Evolutionary conservation across 2,888 invertebrate species (phyloP), one percentile per base, ranked within the genome.

Genomic region (Tortrix viridana): DNA sequence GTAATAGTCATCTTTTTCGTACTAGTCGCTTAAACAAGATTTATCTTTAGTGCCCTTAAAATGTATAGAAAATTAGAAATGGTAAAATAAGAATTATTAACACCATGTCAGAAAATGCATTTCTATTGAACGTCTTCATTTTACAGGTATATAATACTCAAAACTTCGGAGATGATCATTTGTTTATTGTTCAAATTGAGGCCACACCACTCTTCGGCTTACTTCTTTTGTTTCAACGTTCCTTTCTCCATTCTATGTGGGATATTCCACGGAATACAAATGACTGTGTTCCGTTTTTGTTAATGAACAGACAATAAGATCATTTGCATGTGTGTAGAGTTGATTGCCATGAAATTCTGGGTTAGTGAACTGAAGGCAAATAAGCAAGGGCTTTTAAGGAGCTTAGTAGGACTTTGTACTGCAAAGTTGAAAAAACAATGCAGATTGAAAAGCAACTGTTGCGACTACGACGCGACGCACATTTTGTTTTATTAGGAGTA

Each of bases 271-370:
- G 47, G 54, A 53, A 63, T 57, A 63, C 57, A 20, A 63, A 63
- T 47, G 47, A 41, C 55, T 49, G 6, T 4, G 20, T 48, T 47
- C 47, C 58, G 12, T 60, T 47, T 43, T 47, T 41, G 46, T 26
- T 46, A 18, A 41, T 48, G 53, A 54, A 53, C 52, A 20, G 14
- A 57, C 63, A 58, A 53, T 53, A 53, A 44, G 20, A 53, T 43
- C 63, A 53, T 63, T 63, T 48, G 32, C 57, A 63, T 58, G 16
- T 22, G 20, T 52, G 38, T 56, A 9, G 19, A 38, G n/a, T n/a
- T 18, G 9, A 22, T 46, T 7, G 32, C 18, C 18, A 43, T 61
- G 23, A 54, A 54, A 55, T 56, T 38, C 16, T 38, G 16, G 46
- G 52, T 56, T 16, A 48, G 16, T 58, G 63, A 41, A 41, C 26